phyloP scores from a whole-genome alignment of 1,140 invertebrate genomes.

The Brachionus calyciflorus region DNA sequence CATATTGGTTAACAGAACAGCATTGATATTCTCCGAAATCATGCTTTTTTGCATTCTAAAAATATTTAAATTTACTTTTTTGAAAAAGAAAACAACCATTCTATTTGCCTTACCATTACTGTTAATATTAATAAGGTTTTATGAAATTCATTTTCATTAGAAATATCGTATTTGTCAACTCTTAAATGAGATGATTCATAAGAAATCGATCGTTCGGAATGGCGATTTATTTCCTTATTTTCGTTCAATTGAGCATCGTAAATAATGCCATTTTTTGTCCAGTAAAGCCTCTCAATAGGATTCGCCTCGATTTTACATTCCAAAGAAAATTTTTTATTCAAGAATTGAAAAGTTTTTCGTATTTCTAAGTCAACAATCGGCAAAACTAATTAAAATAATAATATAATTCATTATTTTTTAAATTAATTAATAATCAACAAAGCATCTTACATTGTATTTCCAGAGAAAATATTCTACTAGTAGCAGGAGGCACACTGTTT shows the following conservation, averaged over 20 bases:
- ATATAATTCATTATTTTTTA: background rate
- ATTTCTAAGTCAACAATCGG: slow-evolving; percentile 11
- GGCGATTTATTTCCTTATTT: background rate
- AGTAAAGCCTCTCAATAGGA: background rate
- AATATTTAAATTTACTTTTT: background rate
- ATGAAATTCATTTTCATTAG: background rate
- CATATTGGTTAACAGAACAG: background rate
- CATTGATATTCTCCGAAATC: slow-evolving; percentile 37
- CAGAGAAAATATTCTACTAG: slow-evolving; percentile 18
- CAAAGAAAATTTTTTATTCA: background rate
- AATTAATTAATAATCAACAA: background rate
- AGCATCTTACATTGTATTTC: slow-evolving; percentile 4
- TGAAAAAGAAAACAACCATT: background rate
- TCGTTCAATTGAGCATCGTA: background rate
- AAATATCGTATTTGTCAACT: slow-evolving; percentile 23
- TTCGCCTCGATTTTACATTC: slow-evolving; percentile 26
- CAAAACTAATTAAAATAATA: background rate
- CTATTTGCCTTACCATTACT: background rate
- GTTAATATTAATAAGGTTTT: background rate
- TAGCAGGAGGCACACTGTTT: slow-evolving; percentile 24
- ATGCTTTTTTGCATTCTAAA: background rate
- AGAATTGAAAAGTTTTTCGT: background rate
- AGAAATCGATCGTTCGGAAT: background rate
- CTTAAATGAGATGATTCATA: background rate
- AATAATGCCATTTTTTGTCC: slow-evolving; percentile 14